Evolutionary conservation across 1,140 invertebrate species (phyloP).

Genomic region (Alviniconcha marisindica): DNA sequence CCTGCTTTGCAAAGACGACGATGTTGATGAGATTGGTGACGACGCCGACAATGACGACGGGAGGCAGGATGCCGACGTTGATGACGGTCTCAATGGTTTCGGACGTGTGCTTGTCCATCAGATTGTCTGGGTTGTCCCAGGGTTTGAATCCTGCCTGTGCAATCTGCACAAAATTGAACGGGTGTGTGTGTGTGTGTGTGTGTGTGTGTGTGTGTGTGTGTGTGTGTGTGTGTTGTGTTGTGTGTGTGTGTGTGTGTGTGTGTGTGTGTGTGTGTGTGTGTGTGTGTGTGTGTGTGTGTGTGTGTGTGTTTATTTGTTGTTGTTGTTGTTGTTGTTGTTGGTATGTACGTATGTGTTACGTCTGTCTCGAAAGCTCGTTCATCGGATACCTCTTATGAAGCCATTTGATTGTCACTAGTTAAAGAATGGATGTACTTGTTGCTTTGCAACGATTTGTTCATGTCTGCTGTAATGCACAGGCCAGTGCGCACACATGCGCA

Average conservation of each 20-base stretch:
- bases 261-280: too few relatives aligned
- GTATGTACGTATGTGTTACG: too few relatives aligned
- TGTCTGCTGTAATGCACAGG: background rate
- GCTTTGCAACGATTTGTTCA: too few relatives aligned
- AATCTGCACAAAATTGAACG: background rate
- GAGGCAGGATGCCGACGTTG: constrained; percentile 22
- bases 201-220: too few relatives aligned
- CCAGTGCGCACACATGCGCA: background rate
- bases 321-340: background rate
- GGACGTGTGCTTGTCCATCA: background rate
- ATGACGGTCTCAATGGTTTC: background rate
- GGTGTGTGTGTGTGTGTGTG: too few relatives aligned
- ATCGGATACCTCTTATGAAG: too few relatives aligned
- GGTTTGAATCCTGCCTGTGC: background rate
- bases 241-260: too few relatives aligned
- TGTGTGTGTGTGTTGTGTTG: too few relatives aligned
- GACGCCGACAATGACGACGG: background rate
- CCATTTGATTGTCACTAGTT: too few relatives aligned
- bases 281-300: too few relatives aligned
- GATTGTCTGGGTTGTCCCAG: background rate
- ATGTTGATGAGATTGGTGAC: constrained; percentile 22
- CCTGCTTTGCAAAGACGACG: constrained; percentile 8
- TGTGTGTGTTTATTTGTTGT: background rate
- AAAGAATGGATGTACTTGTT: too few relatives aligned
- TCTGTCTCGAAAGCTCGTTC: too few relatives aligned